Percentiles rank a stretch among this genome's conserved stretches.
Conservation (phyloP, 1,140 invertebrate species). For the Drosophila arizonae region DNA sequence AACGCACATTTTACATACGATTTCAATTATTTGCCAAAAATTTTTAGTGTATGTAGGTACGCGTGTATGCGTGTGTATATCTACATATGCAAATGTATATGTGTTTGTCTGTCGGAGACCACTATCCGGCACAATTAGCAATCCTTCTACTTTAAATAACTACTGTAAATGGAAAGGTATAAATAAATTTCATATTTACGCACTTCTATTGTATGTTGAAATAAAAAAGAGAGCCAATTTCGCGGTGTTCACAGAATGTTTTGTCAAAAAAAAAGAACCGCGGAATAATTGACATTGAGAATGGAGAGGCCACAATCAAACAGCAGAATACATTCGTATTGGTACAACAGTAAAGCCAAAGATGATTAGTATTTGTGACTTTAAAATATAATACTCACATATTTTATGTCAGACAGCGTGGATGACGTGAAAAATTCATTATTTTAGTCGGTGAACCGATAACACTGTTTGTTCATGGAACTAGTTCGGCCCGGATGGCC, state of each 20-base stretch:
- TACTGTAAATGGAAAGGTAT: background rate
- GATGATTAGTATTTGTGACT: slow-evolving; percentile 8
- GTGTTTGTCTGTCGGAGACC: background rate
- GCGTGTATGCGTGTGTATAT: slow-evolving; percentile 13
- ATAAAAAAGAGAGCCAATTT: slow-evolving; percentile 8
- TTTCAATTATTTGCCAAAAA: slow-evolving; percentile 4
- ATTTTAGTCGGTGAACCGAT: slow-evolving; percentile 46
- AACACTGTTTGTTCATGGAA: slow-evolving; percentile 17
- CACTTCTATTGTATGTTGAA: slow-evolving; percentile 1
- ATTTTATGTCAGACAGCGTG: slow-evolving; percentile 51
- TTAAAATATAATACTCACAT: slow-evolving; percentile 45
- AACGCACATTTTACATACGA: slow-evolving; percentile 4
- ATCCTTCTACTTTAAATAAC: slow-evolving; percentile 7
- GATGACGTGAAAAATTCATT: slow-evolving; percentile 60
- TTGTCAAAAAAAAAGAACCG: background rate
- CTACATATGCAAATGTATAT: slow-evolving; percentile 10
- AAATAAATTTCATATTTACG: slow-evolving; percentile 1
- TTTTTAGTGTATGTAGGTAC: background rate
- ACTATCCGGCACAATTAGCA: background rate
- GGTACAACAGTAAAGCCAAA: background rate
- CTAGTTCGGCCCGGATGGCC: slow-evolving; percentile 18
- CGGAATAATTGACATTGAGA: slow-evolving; percentile 3
- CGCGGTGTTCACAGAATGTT: background rate
- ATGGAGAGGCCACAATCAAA: background rate
- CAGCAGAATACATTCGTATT: background rate